Evolutionary conservation across 35 echinoderm and acorn worm species (phyloP), one percentile per base, ranked within the genome.

Genomic region (Patiria miniata): DNA sequence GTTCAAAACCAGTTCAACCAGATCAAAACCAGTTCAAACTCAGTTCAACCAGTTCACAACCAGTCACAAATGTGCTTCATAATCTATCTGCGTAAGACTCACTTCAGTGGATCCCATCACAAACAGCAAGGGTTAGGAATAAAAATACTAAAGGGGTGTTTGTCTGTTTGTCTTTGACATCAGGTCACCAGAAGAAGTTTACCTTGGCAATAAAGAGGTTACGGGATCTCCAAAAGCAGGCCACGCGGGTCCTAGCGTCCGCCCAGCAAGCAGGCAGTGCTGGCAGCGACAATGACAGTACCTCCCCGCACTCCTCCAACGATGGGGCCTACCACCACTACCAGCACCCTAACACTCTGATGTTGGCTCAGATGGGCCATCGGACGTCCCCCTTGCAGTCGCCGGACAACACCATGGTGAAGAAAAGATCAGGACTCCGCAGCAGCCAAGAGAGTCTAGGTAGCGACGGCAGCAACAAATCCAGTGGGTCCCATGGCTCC

Each of bases 101-200:
- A n/a, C n/a, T n/a, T n/a, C n/a, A n/a, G n/a, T n/a, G n/a, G n/a
- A n/a, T n/a, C n/a, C n/a, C n/a, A n/a, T n/a, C n/a, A n/a, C n/a
- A n/a, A n/a, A n/a, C n/a, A n/a, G n/a, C n/a, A n/a, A n/a, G n/a
- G n/a, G n/a, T n/a, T n/a, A n/a, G n/a, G n/a, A n/a, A n/a, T n/a
- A n/a, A n/a, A n/a, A n/a, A n/a, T n/a, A n/a, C n/a, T n/a, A n/a
- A n/a, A n/a, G n/a, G n/a, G n/a, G 23, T 22, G 21, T 26, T 73
- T 73, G 42, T 47, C 19, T 32, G n/a, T n/a, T n/a, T n/a, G n/a
- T n/a, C n/a, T 73, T 73, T 36, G 26, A 28, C 26, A 32, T 1
- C 65, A 97, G 95, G 96, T 87, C 93, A 99, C 81, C 92, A 99
- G 68, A 99, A 99, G 90, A 99, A 99, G 42, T 84, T 99, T 39